Base-by-base conservation (phyloP, 2,888 invertebrate species). In the Oscheius sp. region DNA sequence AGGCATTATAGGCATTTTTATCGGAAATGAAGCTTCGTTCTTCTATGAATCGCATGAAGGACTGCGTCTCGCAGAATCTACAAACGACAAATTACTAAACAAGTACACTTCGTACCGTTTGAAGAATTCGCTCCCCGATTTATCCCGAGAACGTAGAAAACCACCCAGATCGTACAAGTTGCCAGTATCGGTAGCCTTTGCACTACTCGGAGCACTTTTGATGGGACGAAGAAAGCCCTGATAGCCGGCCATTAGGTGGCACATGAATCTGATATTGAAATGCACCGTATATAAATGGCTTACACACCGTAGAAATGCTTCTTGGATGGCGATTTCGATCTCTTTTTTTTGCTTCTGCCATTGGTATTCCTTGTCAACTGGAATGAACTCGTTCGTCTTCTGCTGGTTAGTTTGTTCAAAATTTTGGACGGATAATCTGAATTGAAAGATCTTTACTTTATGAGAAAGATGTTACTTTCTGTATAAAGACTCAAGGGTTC, bases 21-120 rank as follows among this genome's bases (percentile, higher is more conserved):
- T 97, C 97, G n/a, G 96, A 96, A 0, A 97, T 96, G 91, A 99
- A 98, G 83, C 96, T 96, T 32, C 98, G 92, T 90, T 99, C 99
- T 90, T 99, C 98, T 79, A 99, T 97, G 90, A 99, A 99, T 70
- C 96, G 93, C 82, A 79, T 85, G 70, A 89, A 89, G n/a, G 84
- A 84, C 66, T 87, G 88, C 1, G 89, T 89, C 33, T 84, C 84
- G 11, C 78, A 76, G 77, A 89, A 87, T 37, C 82, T 79, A 37
- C 21, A 70, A 60, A 29, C 32, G 21, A 21, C 21, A 21, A 21
- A 21, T 21, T 21, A 21, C 21, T 21, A 21, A 21, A 21, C 21
- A 21, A 21, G 21, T 21, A 21, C 0, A 21, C 21, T 21, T 21
- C 21, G 29, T 37, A 66, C 70, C 77, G 78, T 66, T 79, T 79